Conservation (phyloP, 1,140 invertebrate species). For the Maconellicoccus hirsutus region DNA sequence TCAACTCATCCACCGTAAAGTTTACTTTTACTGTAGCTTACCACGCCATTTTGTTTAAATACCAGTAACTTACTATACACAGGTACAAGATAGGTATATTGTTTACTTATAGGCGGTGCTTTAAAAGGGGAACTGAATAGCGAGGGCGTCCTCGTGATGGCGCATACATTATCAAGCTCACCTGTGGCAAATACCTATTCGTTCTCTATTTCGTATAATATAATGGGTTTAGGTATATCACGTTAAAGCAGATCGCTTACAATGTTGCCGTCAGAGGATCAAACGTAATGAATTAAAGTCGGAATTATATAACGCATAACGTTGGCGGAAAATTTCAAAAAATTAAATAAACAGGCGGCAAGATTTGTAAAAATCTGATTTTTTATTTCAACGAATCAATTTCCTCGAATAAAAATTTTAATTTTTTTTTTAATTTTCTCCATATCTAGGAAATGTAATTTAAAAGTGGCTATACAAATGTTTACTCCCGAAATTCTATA, state of each 20-base stretch:
- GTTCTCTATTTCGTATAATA: background rate
- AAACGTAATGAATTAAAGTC: background rate
- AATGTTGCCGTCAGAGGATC: background rate
- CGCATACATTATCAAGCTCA: background rate
- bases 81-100: background rate
- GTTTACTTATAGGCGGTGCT: constrained; percentile 3
- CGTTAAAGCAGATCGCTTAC: background rate
- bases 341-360: too few relatives aligned
- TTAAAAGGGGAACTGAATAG: background rate
- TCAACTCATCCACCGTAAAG: background rate
- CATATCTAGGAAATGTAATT: too few relatives aligned
- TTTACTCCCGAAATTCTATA: too few relatives aligned
- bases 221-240: too few relatives aligned
- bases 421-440: too few relatives aligned
- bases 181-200: constrained; percentile 3
- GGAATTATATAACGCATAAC: too few relatives aligned
- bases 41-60: background rate
- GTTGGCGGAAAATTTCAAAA: too few relatives aligned
- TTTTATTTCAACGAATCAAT: too few relatives aligned
- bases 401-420: too few relatives aligned
- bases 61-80: background rate
- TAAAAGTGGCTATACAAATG: too few relatives aligned
- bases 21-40: background rate
- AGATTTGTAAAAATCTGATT: too few relatives aligned
- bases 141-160: background rate